Conservation (phyloP, 2,113 vertebrate genomes). For the Callipepla californica region DNA sequence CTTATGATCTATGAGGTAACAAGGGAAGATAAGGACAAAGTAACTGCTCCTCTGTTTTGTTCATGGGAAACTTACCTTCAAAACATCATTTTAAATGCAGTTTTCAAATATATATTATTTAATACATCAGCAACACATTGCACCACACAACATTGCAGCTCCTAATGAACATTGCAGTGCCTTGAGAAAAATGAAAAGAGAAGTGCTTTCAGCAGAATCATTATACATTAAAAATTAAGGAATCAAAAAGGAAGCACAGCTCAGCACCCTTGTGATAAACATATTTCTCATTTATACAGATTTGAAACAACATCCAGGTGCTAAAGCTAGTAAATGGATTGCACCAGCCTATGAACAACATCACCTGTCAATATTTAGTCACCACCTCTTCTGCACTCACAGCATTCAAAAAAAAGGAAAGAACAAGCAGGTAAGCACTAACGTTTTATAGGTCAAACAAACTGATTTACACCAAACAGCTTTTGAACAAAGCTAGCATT, state of each 20-base stretch:
- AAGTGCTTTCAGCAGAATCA: constrained; percentile 44
- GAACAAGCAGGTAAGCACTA: background rate
- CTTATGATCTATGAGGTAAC: background rate
- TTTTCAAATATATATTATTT: constrained; percentile 64
- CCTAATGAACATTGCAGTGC: constrained; percentile 7
- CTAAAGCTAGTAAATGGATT: constrained; percentile 33
- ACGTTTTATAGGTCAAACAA: constrained; percentile 11
- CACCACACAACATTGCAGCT: constrained; percentile 19
- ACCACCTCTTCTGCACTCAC: background rate
- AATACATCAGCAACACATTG: constrained; percentile 12
- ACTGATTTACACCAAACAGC: constrained; percentile 14
- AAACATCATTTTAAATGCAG: constrained; percentile 48
- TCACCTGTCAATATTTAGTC: background rate
- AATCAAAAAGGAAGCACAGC: constrained; percentile 46
- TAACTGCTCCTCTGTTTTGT: background rate
- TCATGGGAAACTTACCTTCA: constrained; percentile 25
- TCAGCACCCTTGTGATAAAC: constrained; percentile 60
- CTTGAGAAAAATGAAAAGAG: constrained; percentile 34
- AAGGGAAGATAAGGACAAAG: constrained; percentile 32
- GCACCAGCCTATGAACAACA: constrained; percentile 24
- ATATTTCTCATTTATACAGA: constrained; percentile 58
- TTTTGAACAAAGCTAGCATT: constrained; percentile 21
- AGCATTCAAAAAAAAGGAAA: background rate
- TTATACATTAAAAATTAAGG: constrained; percentile 59
- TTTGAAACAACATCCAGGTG: background rate